phyloP scores from a whole-genome alignment of 2,888 invertebrate species.

The Entomobrya proxima region DNA sequence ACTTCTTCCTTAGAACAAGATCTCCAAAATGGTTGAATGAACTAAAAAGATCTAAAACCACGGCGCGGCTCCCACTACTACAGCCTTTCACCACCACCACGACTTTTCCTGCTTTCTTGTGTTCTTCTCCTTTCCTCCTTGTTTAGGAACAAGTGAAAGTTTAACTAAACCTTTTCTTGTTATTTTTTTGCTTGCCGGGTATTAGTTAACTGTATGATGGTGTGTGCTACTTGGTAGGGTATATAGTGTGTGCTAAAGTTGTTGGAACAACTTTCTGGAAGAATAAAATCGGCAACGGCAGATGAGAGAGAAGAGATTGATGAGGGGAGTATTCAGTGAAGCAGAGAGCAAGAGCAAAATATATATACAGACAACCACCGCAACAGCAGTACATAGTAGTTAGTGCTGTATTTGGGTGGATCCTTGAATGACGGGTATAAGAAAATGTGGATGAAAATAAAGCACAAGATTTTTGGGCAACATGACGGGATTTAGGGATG shows the following conservation, averaged over 20 bases:
- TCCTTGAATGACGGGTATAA: not conserved
- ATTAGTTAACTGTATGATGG: no score
- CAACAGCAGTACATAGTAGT: no score
- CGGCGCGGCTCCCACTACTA: no score
- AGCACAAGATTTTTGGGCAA: not conserved
- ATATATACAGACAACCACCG: not conserved
- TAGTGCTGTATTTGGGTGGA: not conserved
- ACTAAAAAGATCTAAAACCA: not conserved
- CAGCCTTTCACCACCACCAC: no score
- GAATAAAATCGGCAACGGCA: constrained; percentile 3
- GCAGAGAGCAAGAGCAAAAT: constrained; percentile 3
- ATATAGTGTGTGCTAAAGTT: not conserved
- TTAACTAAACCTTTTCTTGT: no score
- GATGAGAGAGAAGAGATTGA: constrained; percentile 45
- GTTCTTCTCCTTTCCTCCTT: no score
- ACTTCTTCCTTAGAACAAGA: not conserved
- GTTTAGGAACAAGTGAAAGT: no score
- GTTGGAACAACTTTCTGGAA: not conserved
- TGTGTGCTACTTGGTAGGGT: no score
- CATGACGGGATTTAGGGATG: not conserved
- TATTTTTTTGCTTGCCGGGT: no score
- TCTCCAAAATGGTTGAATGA: not conserved
- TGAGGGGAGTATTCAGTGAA: constrained; percentile 39
- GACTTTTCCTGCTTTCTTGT: no score
- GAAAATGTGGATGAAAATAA: not conserved